Conservation (phyloP, 1,140 invertebrate species). For the Heliconius congener region DNA sequence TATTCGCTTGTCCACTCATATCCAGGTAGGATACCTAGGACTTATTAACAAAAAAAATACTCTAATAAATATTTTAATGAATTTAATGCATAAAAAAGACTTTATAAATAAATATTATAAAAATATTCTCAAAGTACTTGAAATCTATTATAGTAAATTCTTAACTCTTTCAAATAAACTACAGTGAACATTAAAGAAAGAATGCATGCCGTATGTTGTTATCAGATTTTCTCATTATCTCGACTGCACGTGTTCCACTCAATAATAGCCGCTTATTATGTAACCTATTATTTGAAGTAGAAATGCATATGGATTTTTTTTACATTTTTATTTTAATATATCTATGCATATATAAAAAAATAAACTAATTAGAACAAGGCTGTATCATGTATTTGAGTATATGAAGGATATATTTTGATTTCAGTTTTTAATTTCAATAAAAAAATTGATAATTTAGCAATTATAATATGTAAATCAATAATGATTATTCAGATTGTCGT, state of each 20-base stretch:
- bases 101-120: neutral
- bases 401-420: neutral
- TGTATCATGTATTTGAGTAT: neutral
- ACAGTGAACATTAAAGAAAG: constrained; percentile 1
- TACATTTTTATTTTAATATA: neutral
- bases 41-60: too few relatives aligned
- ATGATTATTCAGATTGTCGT: neutral
- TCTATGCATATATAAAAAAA: neutral
- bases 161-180: neutral
- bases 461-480: neutral
- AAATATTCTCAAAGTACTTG: neutral
- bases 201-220: neutral
- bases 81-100: too few relatives aligned
- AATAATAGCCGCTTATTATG: neutral
- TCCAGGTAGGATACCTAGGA: too few relatives aligned
- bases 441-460: neutral
- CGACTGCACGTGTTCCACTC: neutral
- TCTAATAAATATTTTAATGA: too few relatives aligned
- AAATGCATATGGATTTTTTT: neutral
- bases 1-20: too few relatives aligned
- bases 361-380: neutral
- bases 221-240: neutral
- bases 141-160: neutral
- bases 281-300: neutral
- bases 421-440: neutral